Base-by-base conservation (phyloP, 2,113 vertebrate genomes). In the Mellivora capensis region DNA sequence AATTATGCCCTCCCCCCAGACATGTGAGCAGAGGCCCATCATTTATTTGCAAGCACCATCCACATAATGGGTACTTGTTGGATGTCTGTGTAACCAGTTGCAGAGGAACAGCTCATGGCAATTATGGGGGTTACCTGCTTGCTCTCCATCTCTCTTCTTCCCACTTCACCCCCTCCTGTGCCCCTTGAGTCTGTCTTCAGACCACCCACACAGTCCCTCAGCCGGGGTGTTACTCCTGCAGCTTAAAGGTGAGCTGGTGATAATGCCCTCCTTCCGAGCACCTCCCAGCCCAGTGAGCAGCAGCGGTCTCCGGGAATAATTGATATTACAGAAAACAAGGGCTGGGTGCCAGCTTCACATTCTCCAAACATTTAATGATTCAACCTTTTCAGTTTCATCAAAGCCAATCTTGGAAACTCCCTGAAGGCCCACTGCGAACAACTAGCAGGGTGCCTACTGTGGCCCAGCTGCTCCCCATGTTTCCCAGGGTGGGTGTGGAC, bases 251-350 rank as follows among this genome's bases (percentile, higher is more conserved):
- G 72, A 96, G 59, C 31, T 2, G 34, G 59, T 59, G 82, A 67
- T 44, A 61, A 59, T 8, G 44, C 17, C 59, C 61, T 79, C n/a
- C 49, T 27, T 25, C 59, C 37, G 7, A 13, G 67, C 5, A 21
- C 52, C 96, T 94, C 90, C n/a, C 79, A 86, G 27, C 62, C 25
- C 88, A 57, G 61, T 47, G 29, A 54, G 91, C 18, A 29, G 89
- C 42, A 23, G 27, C 0, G 0, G 57, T 81, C 82, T 97, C 93
- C 1, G n/a, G 91, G 95, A 97, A 96, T 96, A 90, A 93, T 59
- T 94, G 89, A 90, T 92, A 72, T 92, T 93, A 92, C 93, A 91
- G 97, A 97, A 97, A 97, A 84, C 61, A 64, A 84, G 96, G 96
- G 97, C 87, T 0, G 1, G 57, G 17, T 17, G 90, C 97, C 97